A percentile compares a stretch with the other conserved stretches of the same genome.
phyloP scores from a whole-genome alignment of 2,888 invertebrate genomes.

The Lithosia quadra region DNA sequence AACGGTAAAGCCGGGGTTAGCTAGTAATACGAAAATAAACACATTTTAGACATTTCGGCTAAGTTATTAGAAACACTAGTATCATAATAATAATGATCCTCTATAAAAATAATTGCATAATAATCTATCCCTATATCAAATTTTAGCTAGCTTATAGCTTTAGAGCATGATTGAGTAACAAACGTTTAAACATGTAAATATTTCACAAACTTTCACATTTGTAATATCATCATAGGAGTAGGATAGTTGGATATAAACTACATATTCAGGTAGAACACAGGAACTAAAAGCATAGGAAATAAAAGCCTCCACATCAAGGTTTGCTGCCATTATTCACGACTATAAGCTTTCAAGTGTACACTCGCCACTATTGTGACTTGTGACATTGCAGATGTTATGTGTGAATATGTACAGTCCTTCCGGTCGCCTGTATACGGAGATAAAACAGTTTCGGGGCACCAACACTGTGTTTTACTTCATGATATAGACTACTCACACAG shows the following conservation, averaged over 20 bases:
- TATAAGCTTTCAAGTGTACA: slow-evolving; percentile 9
- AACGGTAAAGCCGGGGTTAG: too few species aligned
- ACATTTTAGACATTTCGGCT: too few species aligned
- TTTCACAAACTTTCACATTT: too few species aligned
- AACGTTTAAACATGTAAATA: too few species aligned
- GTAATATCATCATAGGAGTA: too few species aligned
- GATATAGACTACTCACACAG: background rate
- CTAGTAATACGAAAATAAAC: too few species aligned
- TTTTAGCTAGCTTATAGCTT: too few species aligned
- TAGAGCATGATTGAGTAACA: too few species aligned
- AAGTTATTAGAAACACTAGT: background rate
- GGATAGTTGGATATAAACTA: background rate
- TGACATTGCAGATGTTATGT: background rate
- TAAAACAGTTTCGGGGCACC: background rate
- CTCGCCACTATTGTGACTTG: background rate
- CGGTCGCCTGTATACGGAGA: background rate
- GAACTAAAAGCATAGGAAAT: background rate
- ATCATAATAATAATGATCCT: background rate
- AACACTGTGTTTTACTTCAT: background rate
- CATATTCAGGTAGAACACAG: background rate
- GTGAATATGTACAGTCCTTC: slow-evolving; percentile 1
- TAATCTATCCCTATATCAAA: too few species aligned
- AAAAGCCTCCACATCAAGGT: background rate
- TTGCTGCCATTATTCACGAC: slow-evolving; percentile 6
- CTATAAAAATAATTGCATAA: background rate